These are phyloP conservation scores for Eupithecia dodoneata DNA, from an alignment of 2,888 invertebrate species.

Conservation along the genomic window DNA sequence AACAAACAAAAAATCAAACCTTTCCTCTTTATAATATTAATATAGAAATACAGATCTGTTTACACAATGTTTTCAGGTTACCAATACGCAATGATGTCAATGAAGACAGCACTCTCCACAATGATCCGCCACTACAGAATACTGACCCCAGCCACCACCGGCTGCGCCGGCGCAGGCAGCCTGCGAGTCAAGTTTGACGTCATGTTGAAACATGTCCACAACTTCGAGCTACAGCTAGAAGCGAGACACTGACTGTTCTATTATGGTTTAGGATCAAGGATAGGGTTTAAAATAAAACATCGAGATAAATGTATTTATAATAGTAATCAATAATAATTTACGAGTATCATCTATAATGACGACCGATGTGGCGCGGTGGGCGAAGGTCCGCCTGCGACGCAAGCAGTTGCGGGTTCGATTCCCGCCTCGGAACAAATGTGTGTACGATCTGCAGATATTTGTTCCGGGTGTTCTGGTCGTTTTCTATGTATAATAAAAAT, in stretches of 20 bases:
- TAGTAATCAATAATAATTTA: not conserved
- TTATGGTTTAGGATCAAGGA: not conserved
- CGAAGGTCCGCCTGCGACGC: no score
- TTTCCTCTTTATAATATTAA: no score
- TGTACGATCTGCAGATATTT: no score
- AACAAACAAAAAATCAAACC: no score
- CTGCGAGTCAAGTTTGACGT: conserved; percentile 49
- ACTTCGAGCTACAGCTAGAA: conserved; percentile 40
- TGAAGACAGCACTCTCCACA: conserved; percentile 54
- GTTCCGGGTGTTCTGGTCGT: no score
- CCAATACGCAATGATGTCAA: conserved; percentile 42
- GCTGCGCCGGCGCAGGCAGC: not conserved
- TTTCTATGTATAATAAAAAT: no score
- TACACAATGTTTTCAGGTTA: conserved; percentile 29
- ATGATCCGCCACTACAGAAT: conserved; percentile 50
- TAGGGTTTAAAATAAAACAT: not conserved
- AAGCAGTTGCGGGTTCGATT: no score
- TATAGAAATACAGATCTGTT: not conserved
- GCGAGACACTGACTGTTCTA: conserved; percentile 1
- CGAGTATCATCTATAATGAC: not conserved
- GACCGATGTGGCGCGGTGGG: no score
- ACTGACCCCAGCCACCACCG: conserved; percentile 25
- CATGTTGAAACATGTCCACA: conserved; percentile 53
- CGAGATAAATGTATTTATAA: not conserved
- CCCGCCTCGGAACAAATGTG: no score